Conservation (phyloP, 2,797 vertebrate genomes). For the Alectoris magna region DNA sequence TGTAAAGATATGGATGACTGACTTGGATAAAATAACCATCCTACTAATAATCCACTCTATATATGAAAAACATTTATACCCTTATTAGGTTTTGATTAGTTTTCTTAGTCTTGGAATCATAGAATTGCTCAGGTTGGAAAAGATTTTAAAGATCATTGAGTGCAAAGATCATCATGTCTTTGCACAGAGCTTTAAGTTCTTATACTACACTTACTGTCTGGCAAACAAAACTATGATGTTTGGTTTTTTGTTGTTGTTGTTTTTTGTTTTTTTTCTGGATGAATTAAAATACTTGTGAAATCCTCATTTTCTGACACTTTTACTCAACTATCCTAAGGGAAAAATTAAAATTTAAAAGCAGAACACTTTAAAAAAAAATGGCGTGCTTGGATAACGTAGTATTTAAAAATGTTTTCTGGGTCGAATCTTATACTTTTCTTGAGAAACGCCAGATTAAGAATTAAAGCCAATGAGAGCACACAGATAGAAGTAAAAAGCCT, state of each 20-base stretch:
- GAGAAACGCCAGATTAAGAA: not conserved
- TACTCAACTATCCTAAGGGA: not conserved
- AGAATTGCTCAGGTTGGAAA: too few species aligned
- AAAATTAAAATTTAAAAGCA: not conserved
- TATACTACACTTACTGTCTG: not conserved
- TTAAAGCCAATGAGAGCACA: not conserved
- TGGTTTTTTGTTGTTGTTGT: not conserved
- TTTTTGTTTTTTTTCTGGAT: not conserved
- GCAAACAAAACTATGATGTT: not conserved
- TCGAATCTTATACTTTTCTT: not conserved
- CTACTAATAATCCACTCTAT: not conserved
- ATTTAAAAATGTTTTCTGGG: not conserved
- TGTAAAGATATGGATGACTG: not conserved
- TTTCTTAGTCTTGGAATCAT: not conserved
- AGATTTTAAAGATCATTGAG: too few species aligned
- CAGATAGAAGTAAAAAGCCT: not conserved
- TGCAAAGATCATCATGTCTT: not conserved
- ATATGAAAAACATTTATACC: not conserved
- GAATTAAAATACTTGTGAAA: not conserved
- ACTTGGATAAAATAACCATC: not conserved
- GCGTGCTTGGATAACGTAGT: not conserved
- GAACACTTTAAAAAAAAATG: fast-evolving
- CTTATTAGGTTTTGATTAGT: not conserved
- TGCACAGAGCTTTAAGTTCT: not conserved
- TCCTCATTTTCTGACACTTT: not conserved